Evolutionary conservation across 1,140 invertebrate genomes (phyloP), one percentile per base, ranked within the genome.

Genomic region (Bombus picipes): DNA sequence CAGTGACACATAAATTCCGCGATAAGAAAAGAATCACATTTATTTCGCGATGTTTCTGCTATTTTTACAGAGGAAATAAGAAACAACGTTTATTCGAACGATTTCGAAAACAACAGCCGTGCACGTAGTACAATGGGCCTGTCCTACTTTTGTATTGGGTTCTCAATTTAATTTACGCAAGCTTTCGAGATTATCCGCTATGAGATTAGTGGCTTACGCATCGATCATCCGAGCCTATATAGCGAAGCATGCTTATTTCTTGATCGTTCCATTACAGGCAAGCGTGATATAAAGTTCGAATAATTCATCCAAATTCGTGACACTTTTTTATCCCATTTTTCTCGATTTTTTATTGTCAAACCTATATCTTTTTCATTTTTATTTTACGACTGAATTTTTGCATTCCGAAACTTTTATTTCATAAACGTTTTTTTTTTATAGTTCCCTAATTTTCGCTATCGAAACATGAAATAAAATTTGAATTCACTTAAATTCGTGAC

Each of bases 141-240:
- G 66, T 77, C 74, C 80, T 75, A 78, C 83, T 87, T 72, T 65
- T 39, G 78, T 65, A 15, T 25, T 28, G 62, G 76, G n/a, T 84
- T 72, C 10, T 57, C 10, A 84, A 81, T 88, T 87, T 87, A 76
- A 88, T 88, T 87, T 87, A 73, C 81, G 76, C 81, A 87, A 88
- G 75, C 72, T 80, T 73, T 71, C 53, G 66, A 77, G 87, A 77
- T 80, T 79, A 73, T 41, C 37, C 25, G 72, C 32, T 5, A 66
- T 39, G 65, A 81, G 66, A 88, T 88, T 88, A 88, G 81, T 87
- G 81, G 85, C 87, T 88, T 87, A 88, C 72, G 72, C 81, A 84
- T 88, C 87, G 76, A 88, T 88, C 87, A 84, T 83, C 59, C 71
- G 75, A 41, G 53, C 73, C 47, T 87, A 53, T 53, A 22, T 53